A percentile compares a stretch with the other conserved stretches of the same genome.
Conservation (phyloP, 35 echinoderm and acorn worm genomes). For the Apostichopus californicus region DNA sequence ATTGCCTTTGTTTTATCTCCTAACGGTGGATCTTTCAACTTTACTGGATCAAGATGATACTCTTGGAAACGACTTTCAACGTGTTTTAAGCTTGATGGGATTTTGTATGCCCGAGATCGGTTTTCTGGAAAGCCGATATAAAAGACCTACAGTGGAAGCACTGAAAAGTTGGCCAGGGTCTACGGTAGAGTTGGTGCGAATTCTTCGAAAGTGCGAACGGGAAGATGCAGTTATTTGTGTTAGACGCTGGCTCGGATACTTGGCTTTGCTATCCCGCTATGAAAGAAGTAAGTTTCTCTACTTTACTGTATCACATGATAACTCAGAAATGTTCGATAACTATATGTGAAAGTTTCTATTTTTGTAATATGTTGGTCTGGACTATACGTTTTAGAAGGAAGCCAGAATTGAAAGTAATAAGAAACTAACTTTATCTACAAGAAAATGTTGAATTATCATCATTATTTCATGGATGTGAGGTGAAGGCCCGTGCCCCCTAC, state of each 20-base stretch:
- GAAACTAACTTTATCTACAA: too few species aligned
- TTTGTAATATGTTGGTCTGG: too few species aligned
- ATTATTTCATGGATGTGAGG: too few species aligned
- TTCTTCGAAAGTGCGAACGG: not conserved
- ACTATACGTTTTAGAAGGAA: too few species aligned
- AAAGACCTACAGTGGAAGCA: conserved; percentile 24
- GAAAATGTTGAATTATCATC: too few species aligned
- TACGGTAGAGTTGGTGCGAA: not conserved
- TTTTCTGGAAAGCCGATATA: conserved; percentile 16
- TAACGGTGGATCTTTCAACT: conserved; percentile 3
- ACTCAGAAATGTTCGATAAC: too few species aligned
- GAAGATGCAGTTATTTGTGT: conserved; percentile 16
- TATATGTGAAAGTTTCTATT: too few species aligned
- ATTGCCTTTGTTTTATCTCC: not conserved
- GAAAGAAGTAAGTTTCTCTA: not conserved
- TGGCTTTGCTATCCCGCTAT: not conserved
- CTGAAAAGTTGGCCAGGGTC: conserved; percentile 30
- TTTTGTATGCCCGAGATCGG: conserved; percentile 26
- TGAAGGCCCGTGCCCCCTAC: too few species aligned
- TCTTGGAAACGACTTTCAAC: conserved; percentile 10
- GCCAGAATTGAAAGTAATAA: too few species aligned
- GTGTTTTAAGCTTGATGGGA: conserved; percentile 2
- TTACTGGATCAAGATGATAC: conserved; percentile 25
- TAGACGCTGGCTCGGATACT: conserved; percentile 3
- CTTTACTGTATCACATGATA: too few species aligned